Conservation (phyloP, 1,140 invertebrate genomes). For the Papilio machaon region DNA sequence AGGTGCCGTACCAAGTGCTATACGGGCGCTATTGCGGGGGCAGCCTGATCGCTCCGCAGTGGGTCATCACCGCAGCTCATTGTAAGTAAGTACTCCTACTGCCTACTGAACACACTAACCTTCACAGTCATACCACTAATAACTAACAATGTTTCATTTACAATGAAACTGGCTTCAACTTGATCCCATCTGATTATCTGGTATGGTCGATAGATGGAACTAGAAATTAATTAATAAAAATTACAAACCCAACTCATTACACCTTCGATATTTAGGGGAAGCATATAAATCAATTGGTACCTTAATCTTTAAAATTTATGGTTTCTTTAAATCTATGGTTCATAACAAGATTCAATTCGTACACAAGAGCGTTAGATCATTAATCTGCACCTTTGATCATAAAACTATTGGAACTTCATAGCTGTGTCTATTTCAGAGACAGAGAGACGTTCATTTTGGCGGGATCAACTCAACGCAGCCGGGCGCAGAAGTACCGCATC, state of each 20-base stretch:
- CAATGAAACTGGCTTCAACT: no score
- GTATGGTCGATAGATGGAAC: no score
- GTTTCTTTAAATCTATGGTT: no score
- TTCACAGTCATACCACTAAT: not conserved
- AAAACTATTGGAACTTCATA: not conserved
- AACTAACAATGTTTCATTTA: not conserved
- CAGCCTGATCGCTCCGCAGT: conserved; percentile 63
- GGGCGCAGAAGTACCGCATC: conserved; percentile 49
- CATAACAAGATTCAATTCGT: no score
- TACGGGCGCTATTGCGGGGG: conserved; percentile 72
- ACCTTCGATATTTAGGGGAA: no score
- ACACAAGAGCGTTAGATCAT: not conserved
- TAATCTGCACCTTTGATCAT: not conserved
- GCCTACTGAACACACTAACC: not conserved
- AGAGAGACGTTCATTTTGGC: conserved; percentile 55
- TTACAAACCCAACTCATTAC: no score
- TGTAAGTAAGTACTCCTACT: conserved; percentile 63
- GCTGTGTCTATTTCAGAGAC: conserved; percentile 46
- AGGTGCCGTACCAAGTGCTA: conserved; percentile 64
- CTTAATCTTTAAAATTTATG: no score
- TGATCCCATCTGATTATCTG: no score
- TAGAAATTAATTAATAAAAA: no score
- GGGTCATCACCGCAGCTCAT: conserved; percentile 73
- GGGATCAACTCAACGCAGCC: conserved; percentile 57
- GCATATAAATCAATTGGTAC: no score